Conservation (phyloP, 2,888 invertebrate genomes). For the Amiota communis region DNA sequence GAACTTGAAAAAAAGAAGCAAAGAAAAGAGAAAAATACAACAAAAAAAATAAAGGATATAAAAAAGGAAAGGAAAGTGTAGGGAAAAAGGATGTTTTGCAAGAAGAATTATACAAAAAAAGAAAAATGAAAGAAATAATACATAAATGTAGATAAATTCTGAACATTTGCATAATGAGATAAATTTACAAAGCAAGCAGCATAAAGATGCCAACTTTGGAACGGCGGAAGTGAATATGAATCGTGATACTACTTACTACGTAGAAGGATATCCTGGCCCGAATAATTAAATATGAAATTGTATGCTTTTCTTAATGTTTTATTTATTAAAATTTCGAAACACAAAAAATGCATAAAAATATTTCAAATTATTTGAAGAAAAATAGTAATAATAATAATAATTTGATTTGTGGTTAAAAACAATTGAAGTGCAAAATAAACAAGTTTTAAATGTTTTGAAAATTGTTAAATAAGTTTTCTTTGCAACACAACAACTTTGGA, state of each 20-base stretch:
- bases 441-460: neutral
- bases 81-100: no score
- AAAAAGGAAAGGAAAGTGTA: no score
- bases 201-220: neutral
- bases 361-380: neutral
- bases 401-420: neutral
- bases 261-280: no score
- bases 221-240: neutral
- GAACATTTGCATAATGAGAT: slow-evolving; percentile 49
- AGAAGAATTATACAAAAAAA: no score
- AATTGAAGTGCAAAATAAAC: neutral
- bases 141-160: slow-evolving; percentile 10
- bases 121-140: neutral
- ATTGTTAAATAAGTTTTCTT: neutral
- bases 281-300: no score
- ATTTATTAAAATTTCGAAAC: neutral
- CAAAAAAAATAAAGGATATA: no score
- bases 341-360: neutral
- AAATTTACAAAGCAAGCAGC: slow-evolving; percentile 1
- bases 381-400: no score
- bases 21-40: no score
- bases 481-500: neutral
- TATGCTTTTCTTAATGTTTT: no score
- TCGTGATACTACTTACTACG: neutral
- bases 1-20: no score